Evolutionary conservation across 1,140 invertebrate genomes (phyloP).

Genomic region (Rhopalosiphum maidis): DNA sequence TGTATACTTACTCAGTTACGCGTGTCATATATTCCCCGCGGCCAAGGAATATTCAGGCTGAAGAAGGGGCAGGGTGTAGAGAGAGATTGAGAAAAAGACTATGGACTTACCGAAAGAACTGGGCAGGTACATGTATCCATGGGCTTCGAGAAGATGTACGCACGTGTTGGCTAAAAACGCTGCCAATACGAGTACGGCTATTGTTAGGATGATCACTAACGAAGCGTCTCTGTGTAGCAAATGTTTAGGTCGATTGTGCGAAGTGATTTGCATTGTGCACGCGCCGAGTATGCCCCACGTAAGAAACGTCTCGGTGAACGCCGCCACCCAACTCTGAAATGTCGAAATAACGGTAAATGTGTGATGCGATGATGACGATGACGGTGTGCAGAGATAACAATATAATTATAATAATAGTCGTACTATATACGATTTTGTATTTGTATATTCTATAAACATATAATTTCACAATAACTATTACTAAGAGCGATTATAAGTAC

Average conservation of each 20-base stretch:
- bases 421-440: background rate
- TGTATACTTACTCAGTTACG: background rate
- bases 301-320: conserved; percentile 85
- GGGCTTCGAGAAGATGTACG: conserved; percentile 74
- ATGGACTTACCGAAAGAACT: conserved; percentile 81
- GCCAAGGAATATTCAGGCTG: background rate
- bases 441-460: background rate
- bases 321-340: conserved; percentile 83
- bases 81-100: background rate
- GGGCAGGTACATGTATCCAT: conserved; percentile 77
- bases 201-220: conserved; percentile 78
- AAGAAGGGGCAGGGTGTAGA: too few species aligned
- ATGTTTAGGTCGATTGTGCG: conserved; percentile 76
- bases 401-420: background rate
- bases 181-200: conserved; percentile 75
- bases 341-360: background rate
- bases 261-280: conserved; percentile 76
- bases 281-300: conserved; percentile 89
- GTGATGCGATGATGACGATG: background rate
- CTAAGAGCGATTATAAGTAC: too few species aligned
- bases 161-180: conserved; percentile 83
- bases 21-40: background rate
- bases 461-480: background rate
- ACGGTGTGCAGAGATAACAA: background rate
- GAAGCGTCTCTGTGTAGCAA: conserved; percentile 80